phyloP scores from a whole-genome alignment of 2,797 vertebrate species.

The Pyrrhura leucotis region DNA sequence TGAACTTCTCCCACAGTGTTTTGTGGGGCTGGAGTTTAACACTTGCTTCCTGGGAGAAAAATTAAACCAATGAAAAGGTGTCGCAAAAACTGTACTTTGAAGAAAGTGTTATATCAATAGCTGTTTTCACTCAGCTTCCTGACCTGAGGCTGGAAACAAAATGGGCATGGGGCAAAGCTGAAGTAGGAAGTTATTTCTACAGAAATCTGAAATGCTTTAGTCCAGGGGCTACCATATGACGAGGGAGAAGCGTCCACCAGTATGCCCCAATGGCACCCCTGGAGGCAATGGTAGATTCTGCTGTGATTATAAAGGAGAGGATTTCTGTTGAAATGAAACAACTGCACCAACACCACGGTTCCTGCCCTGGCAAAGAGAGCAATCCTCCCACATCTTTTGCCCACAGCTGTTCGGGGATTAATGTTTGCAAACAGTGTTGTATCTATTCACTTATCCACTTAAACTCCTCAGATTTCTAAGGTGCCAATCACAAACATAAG shows the following conservation, averaged over 20 bases:
- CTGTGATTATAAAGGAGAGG: not conserved
- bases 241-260: not conserved
- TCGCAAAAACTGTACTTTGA: not conserved
- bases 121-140: not conserved
- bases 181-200: not conserved
- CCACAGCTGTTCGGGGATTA: conserved; percentile 29
- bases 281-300: not conserved
- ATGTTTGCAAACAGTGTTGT: not conserved
- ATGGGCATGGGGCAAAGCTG: not conserved
- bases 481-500: conserved; percentile 13
- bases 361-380: not conserved
- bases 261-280: not conserved
- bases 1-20: not conserved
- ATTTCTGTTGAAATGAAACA: not conserved
- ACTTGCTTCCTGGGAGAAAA: not conserved
- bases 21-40: not conserved
- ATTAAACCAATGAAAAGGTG: not conserved
- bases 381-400: not conserved
- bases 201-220: not conserved
- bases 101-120: not conserved
- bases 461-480: conserved; percentile 21
- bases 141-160: not conserved
- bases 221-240: not conserved
- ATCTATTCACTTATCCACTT: not conserved
- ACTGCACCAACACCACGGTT: not conserved